Base-by-base conservation (phyloP, 2,888 invertebrate genomes). In the Lasius fuliginosus region DNA sequence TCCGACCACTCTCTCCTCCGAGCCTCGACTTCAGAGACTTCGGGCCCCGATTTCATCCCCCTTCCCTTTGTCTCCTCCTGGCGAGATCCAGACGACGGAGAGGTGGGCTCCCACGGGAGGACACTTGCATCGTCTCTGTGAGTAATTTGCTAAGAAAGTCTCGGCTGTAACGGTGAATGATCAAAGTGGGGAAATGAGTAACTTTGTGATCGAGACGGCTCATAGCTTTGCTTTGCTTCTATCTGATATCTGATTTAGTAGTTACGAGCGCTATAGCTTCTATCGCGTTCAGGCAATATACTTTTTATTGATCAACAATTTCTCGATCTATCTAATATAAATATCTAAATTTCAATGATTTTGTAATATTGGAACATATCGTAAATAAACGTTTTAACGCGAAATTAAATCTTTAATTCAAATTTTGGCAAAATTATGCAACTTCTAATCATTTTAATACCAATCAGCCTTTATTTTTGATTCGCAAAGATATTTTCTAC, bases 141-240 rank as follows among this genome's bases (percentile, higher is more conserved):
- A 82, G 85, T 85, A 86, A 86, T 83, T 85, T 77, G 74, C 36
- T 83, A 85, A 86, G 79, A 86, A 85, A 86, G 69, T 79, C 77
- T 65, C 64, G 56, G 12, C 36, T 75, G 82, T 42, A 85, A 85
- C 82, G 77, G 69, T 36, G 64, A 65, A 82, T 79, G 86, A 86
- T 86, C 85, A 86, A 86, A 86, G 85, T 49, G 49, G 11, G 36
- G 40, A 83, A 85, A 85, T 69, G 79, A 83, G 77, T 83, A 86
- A 85, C 79, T 77, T 84, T 69, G 77, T 58, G 60, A 73, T 71
- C 85, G 60, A 49, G 36, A 4, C n/a, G 6, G 60, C 36, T 58
- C 60, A 46, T 15, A 64, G 49, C 23, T 64, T 64, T 15, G 30
- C 46, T 15, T 27, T 4, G 18, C 30, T 15, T 46, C 42, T 42